Conservation (phyloP, 2,797 vertebrate genomes). For the Macropodus opercularis region DNA sequence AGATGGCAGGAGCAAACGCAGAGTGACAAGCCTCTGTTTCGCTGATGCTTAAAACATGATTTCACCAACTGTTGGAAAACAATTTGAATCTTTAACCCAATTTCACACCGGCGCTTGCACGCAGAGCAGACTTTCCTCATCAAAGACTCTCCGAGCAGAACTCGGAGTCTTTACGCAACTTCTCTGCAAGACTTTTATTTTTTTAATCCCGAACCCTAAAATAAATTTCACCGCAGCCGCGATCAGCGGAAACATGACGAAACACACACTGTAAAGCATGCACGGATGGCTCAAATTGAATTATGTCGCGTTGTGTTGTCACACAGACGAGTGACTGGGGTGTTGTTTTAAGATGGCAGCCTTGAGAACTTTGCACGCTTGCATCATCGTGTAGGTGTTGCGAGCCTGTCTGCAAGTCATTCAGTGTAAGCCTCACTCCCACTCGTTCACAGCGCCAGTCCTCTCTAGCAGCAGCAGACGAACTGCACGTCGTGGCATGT, state of each 20-base stretch:
- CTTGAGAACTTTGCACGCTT: slow-evolving; percentile 43
- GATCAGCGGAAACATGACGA: slow-evolving; percentile 32
- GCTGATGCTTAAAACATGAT: slow-evolving; percentile 67
- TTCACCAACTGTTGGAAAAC: slow-evolving; percentile 56
- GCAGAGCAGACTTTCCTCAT: slow-evolving; percentile 37
- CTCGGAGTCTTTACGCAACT: slow-evolving; percentile 30
- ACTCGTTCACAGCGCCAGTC: slow-evolving; percentile 54
- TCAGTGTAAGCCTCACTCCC: slow-evolving; percentile 48
- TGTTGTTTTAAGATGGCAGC: slow-evolving; percentile 41
- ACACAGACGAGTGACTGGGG: slow-evolving; percentile 17
- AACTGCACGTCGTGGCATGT: slow-evolving; percentile 48
- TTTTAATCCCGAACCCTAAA: slow-evolving; percentile 14
- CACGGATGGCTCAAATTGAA: slow-evolving; percentile 24
- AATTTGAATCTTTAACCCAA: slow-evolving; percentile 64
- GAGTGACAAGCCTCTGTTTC: slow-evolving; percentile 62
- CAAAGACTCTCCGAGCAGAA: slow-evolving; percentile 26
- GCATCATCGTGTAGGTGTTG: slow-evolving; percentile 61
- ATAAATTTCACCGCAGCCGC: slow-evolving; percentile 20
- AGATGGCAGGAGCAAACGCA: slow-evolving; percentile 68
- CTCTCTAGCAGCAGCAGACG: slow-evolving; percentile 45
- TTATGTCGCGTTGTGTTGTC: slow-evolving; percentile 31
- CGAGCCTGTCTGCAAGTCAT: slow-evolving; percentile 55
- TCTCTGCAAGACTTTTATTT: slow-evolving; percentile 14
- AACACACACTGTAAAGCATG: slow-evolving; percentile 21
- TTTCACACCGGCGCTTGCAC: slow-evolving; percentile 45